phyloP scores from a whole-genome alignment of 2,113 vertebrate species.

The Thunnus thynnus region DNA sequence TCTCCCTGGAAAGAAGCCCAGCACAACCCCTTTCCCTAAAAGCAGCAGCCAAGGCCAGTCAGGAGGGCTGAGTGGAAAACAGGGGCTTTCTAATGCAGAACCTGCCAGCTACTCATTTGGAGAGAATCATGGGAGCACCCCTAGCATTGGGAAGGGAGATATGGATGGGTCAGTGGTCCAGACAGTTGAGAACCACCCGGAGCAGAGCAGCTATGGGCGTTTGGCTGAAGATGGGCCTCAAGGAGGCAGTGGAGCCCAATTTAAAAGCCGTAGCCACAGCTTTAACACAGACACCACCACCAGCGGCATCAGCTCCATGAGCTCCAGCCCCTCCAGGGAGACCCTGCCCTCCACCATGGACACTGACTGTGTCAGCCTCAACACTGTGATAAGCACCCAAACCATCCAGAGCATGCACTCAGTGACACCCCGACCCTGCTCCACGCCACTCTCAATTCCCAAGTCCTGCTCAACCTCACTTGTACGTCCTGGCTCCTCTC shows the following conservation, averaged over 20 bases:
- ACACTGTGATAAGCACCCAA: slow-evolving; percentile 91
- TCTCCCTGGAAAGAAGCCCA: slow-evolving; percentile 91
- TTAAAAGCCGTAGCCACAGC: slow-evolving; percentile 94
- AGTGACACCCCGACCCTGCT: slow-evolving; percentile 74
- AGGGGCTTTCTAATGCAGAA: neutral
- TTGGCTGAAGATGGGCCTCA: slow-evolving; percentile 88
- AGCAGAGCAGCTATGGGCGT: slow-evolving; percentile 89
- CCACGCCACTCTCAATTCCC: slow-evolving; percentile 87
- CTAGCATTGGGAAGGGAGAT: neutral
- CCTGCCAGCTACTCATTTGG: neutral
- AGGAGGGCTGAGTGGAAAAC: slow-evolving; percentile 34
- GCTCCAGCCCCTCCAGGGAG: slow-evolving; percentile 92
- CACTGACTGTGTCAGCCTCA: slow-evolving; percentile 91
- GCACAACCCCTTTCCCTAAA: slow-evolving; percentile 87
- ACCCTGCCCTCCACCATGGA: slow-evolving; percentile 77
- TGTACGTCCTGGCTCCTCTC: slow-evolving; percentile 90
- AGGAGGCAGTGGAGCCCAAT: slow-evolving; percentile 83
- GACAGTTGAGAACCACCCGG: slow-evolving; percentile 77
- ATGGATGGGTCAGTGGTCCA: slow-evolving; percentile 13
- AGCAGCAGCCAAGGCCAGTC: slow-evolving; percentile 81
- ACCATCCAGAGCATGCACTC: slow-evolving; percentile 87
- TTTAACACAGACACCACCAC: slow-evolving; percentile 95
- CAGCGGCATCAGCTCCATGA: slow-evolving; percentile 95
- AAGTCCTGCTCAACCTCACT: slow-evolving; percentile 91
- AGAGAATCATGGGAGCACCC: slow-evolving; percentile 22